Base-by-base conservation (phyloP, 2,113 vertebrate species). In the Menidia beryllina region DNA sequence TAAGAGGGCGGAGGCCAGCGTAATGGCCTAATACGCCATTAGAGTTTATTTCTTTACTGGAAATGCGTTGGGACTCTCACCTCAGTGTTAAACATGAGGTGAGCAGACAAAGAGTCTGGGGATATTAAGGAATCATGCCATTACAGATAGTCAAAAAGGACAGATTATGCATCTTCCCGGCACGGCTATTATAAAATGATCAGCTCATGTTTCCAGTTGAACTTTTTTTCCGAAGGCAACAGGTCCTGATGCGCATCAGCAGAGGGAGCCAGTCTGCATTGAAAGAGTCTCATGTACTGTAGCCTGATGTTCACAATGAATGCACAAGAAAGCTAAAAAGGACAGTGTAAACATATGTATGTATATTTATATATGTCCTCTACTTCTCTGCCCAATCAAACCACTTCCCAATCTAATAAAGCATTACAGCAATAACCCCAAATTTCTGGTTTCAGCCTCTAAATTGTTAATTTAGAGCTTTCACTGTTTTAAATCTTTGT, bases 41-140 rank as follows among this genome's bases (percentile, higher is more conserved):
- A 71, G 72, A 82, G 72, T 83, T 82, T 58, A 84, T 79, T 85
- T 81, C 84, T 75, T 84, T 82, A 77, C 79, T 78, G 86, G 77
- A 84, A 80, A 72, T 66, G 57, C 62, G 57, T 64, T 69, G 80
- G 74, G 58, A 65, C 17, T 73, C 71, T 81, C 51, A 55, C 48
- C 59, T 39, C 23, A 7, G 65, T 56, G 72, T 74, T 52, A 7
- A 68, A 57, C 17, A 52, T 52, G 43, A 60, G 68, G 12, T 30
- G 75, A 64, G 67, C 70, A 80, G 82, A 80, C 73, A 68, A 54
- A 50, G 49, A 77, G 79, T 86, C 69, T 72, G 73, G 53, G 58
- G 19, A 27, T 69, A 73, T 85, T 70, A 84, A 45, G 41, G 67
- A 71, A 52, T 81, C 20, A 7, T 85, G 77, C 78, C 77, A 60